Evolutionary conservation across 2,797 vertebrate species (phyloP).

Genomic region (Sebastes itinus): DNA sequence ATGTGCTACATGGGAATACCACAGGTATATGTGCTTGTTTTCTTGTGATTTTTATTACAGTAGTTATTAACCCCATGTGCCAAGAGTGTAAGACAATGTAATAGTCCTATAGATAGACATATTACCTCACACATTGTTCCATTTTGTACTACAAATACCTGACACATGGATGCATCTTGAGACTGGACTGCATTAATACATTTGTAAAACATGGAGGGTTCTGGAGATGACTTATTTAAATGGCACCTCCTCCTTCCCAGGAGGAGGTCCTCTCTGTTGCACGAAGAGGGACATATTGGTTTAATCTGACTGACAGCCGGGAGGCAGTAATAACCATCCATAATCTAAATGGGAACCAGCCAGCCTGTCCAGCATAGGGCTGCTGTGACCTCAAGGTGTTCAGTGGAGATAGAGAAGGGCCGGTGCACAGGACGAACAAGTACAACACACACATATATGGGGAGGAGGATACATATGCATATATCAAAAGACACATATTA

Average conservation of each 20-base stretch:
- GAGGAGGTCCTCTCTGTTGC: conserved; percentile 62
- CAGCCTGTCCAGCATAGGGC: conserved; percentile 54
- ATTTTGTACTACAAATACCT: conserved; percentile 22
- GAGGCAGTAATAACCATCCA: conserved; percentile 80
- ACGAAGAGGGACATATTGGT: conserved; percentile 77
- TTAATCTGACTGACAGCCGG: conserved; percentile 80
- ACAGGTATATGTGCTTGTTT: neutral
- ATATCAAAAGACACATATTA: neutral
- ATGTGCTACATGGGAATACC: neutral
- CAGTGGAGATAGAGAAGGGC: conserved; percentile 68
- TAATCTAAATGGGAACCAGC: conserved; percentile 79
- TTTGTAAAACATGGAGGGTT: conserved; percentile 46
- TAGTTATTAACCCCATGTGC: neutral
- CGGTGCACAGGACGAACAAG: conserved; percentile 29
- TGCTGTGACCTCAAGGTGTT: conserved; percentile 81
- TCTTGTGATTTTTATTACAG: neutral
- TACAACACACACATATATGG: conserved; percentile 7
- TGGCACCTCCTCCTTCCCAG: conserved; percentile 47
- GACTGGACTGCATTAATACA: conserved; percentile 34
- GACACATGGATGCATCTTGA: conserved; percentile 1
- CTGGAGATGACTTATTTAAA: conserved; percentile 70
- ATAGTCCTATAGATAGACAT: neutral
- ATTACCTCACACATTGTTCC: neutral
- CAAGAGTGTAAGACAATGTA: neutral
- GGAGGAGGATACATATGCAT: neutral